Percentiles rank a stretch among this genome's conserved stretches.
Conservation (phyloP, 2,113 vertebrate genomes). For the Bujurquina vittata region DNA sequence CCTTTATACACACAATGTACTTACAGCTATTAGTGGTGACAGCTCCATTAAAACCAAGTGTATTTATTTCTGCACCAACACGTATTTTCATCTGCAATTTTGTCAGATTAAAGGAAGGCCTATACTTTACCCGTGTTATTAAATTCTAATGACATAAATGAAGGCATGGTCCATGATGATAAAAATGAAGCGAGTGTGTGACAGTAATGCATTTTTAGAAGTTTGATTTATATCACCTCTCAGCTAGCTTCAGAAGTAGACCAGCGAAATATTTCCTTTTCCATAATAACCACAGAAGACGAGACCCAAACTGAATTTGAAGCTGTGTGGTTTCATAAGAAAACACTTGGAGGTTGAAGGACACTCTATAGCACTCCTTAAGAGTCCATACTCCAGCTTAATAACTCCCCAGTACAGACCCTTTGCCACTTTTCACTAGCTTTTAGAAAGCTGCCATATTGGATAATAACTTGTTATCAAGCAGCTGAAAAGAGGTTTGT, state of each 20-base stretch:
- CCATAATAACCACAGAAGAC: slow-evolving; percentile 16
- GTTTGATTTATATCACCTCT: slow-evolving; percentile 23
- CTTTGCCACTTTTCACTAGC: slow-evolving; percentile 54
- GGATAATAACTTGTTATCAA: slow-evolving; percentile 80
- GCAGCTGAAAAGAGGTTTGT: slow-evolving; percentile 62
- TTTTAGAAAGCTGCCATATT: slow-evolving; percentile 63
- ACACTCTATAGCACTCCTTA: slow-evolving; percentile 43
- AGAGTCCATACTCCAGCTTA: slow-evolving; percentile 59
- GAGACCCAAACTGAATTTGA: slow-evolving; percentile 42
- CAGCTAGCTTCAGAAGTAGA: slow-evolving; percentile 10
- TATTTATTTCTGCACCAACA: slow-evolving; percentile 15
- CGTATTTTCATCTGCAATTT: neutral
- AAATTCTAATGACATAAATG: slow-evolving; percentile 31
- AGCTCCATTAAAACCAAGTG: slow-evolving; percentile 26
- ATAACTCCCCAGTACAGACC: slow-evolving; percentile 56
- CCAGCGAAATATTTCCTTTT: slow-evolving; percentile 1
- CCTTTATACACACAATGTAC: neutral
- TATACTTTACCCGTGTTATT: slow-evolving; percentile 4
- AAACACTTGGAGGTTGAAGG: slow-evolving; percentile 55
- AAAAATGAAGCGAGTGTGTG: slow-evolving; percentile 19
- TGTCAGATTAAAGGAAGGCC: slow-evolving; percentile 23
- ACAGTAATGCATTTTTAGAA: slow-evolving; percentile 38
- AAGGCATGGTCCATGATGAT: neutral
- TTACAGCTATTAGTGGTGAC: slow-evolving; percentile 16
- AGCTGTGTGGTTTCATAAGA: slow-evolving; percentile 43